Conservation (phyloP, 2,113 vertebrate genomes). For the Lontra canadensis region DNA sequence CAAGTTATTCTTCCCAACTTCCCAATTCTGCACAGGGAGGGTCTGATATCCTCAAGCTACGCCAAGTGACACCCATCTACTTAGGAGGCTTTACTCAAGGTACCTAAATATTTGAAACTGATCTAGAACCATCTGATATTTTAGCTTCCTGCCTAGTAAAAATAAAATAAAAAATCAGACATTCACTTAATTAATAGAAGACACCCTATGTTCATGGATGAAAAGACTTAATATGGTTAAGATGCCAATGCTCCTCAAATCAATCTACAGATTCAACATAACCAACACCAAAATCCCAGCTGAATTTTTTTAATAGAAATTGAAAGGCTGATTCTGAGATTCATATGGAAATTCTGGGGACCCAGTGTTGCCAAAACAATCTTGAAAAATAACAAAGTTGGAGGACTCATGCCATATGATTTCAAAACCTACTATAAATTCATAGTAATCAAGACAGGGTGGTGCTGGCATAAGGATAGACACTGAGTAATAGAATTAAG, state of each 20-base stretch:
- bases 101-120: neutral
- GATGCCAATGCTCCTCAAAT: neutral
- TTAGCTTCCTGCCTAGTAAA: neutral
- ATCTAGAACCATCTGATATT: neutral
- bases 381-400: neutral
- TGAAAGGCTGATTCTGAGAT: neutral
- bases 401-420: neutral
- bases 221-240: neutral
- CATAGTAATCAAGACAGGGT: neutral
- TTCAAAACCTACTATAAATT: neutral
- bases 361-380: neutral
- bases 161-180: neutral
- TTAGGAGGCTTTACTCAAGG: neutral
- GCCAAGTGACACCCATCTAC: neutral
- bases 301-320: neutral
- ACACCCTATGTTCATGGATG: neutral
- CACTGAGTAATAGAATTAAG: neutral
- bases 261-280: neutral
- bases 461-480: neutral
- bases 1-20: neutral
- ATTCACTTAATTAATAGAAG: neutral
- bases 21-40: neutral
- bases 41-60: neutral
- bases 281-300: neutral
- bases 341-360: neutral